phyloP scores from a whole-genome alignment of 2,113 vertebrate genomes.

The Genyomyrus donnyi region DNA sequence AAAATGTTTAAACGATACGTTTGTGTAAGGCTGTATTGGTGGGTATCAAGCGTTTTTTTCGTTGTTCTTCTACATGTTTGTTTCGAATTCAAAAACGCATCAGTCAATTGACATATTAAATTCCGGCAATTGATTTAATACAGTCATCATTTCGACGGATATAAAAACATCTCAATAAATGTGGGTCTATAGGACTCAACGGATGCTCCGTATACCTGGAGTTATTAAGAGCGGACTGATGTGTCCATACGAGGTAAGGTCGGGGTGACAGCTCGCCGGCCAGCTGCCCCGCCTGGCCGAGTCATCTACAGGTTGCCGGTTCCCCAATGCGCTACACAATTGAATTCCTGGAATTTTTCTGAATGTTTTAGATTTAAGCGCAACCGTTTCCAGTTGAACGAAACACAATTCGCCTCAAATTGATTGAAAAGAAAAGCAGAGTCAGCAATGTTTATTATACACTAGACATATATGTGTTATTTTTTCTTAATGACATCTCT shows the following conservation, averaged over 20 bases:
- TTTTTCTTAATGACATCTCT: not conserved
- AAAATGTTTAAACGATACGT: not conserved
- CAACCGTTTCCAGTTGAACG: conserved; percentile 67
- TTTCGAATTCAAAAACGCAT: not conserved
- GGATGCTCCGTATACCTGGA: not conserved
- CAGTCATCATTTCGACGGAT: not conserved
- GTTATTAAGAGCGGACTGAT: not conserved
- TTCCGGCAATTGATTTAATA: not conserved
- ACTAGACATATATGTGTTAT: conserved; percentile 41
- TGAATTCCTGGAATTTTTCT: conserved; percentile 65
- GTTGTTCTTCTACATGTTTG: not conserved
- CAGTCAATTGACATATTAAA: not conserved
- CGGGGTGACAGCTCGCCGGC: conserved; percentile 18
- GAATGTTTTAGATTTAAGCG: conserved; percentile 65
- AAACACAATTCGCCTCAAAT: conserved; percentile 60
- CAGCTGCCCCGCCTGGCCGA: conserved; percentile 48
- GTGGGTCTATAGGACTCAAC: not conserved
- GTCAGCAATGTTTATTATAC: conserved; percentile 82
- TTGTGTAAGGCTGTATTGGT: not conserved
- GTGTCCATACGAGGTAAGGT: not conserved
- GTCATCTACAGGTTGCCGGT: conserved; percentile 58
- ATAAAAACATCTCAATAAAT: not conserved
- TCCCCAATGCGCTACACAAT: conserved; percentile 54
- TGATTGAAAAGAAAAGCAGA: conserved; percentile 69
- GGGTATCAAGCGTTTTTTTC: not conserved